Conservation (phyloP, 2,888 invertebrate species). For the Andrena hattorfiana region DNA sequence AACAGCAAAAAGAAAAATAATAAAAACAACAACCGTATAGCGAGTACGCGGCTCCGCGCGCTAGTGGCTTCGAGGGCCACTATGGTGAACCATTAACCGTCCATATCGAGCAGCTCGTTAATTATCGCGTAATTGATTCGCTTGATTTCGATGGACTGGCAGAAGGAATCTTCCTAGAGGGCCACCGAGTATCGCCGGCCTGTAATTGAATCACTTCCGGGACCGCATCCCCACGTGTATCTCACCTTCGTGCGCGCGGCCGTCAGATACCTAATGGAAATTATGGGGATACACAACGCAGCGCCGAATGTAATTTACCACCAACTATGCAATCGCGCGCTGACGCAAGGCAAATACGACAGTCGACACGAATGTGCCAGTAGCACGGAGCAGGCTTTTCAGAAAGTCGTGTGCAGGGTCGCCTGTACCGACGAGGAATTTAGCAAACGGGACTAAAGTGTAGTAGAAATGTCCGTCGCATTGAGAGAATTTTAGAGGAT, state of each 20-base stretch:
- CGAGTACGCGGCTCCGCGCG: too few relatives aligned
- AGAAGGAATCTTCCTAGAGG: constrained; percentile 53
- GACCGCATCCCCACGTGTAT: constrained; percentile 18
- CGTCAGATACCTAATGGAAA: constrained; percentile 44
- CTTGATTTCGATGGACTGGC: constrained; percentile 54
- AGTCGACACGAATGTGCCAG: constrained; percentile 7
- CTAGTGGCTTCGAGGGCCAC: constrained; percentile 26
- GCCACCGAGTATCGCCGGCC: constrained; percentile 37
- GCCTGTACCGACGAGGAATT: too few relatives aligned
- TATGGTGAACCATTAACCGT: constrained; percentile 56
- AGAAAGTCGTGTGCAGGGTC: not conserved
- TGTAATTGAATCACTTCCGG: constrained; percentile 51
- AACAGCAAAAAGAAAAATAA: too few relatives aligned
- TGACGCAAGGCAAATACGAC: constrained; percentile 2
- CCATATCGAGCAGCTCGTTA: constrained; percentile 57
- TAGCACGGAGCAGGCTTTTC: not conserved
- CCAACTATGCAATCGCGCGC: constrained; percentile 33
- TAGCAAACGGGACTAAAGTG: too few relatives aligned
- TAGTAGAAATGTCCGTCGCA: too few relatives aligned
- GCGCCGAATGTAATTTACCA: constrained; percentile 24
- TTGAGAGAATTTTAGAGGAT: too few relatives aligned
- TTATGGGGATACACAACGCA: constrained; percentile 31
- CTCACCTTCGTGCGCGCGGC: constrained; percentile 11
- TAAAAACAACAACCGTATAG: too few relatives aligned
- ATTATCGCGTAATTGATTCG: constrained; percentile 68